Evolutionary conservation across 1,140 invertebrate species (phyloP).

Genomic region (Drosophila trapezifrons): DNA sequence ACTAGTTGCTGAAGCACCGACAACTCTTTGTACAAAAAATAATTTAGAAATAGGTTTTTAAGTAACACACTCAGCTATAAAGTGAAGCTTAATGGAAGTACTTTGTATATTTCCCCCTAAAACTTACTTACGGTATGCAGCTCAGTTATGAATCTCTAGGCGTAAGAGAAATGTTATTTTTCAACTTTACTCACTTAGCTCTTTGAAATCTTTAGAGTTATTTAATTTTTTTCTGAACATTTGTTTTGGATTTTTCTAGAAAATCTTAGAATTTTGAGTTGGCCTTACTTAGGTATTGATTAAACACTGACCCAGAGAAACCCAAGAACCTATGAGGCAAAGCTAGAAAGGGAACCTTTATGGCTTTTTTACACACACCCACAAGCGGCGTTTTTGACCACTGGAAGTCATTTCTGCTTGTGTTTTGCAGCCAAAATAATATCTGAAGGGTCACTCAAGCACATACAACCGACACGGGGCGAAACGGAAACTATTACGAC

Average conservation of each 20-base stretch:
- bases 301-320: constrained; percentile 7
- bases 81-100: constrained; percentile 5
- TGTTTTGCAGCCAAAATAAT: constrained; percentile 59
- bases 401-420: constrained; percentile 43
- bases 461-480: constrained; percentile 12
- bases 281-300: constrained; percentile 28
- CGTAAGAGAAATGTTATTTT: neutral
- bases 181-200: neutral
- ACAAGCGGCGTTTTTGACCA: constrained; percentile 15
- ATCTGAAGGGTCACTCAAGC: constrained; percentile 51
- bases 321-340: neutral
- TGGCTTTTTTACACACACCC: constrained; percentile 30
- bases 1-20: constrained; percentile 1
- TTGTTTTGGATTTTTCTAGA: neutral
- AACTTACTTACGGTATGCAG: neutral
- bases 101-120: neutral
- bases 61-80: constrained; percentile 2
- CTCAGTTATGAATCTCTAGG: too few species aligned
- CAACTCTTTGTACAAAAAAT: constrained; percentile 11
- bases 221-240: too few species aligned
- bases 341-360: constrained; percentile 24
- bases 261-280: neutral
- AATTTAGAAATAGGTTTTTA: constrained; percentile 14
- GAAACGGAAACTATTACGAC: constrained; percentile 53
- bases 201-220: neutral